phyloP scores from a whole-genome alignment of 2,113 vertebrate genomes.

The Nansenia antarctica region DNA sequence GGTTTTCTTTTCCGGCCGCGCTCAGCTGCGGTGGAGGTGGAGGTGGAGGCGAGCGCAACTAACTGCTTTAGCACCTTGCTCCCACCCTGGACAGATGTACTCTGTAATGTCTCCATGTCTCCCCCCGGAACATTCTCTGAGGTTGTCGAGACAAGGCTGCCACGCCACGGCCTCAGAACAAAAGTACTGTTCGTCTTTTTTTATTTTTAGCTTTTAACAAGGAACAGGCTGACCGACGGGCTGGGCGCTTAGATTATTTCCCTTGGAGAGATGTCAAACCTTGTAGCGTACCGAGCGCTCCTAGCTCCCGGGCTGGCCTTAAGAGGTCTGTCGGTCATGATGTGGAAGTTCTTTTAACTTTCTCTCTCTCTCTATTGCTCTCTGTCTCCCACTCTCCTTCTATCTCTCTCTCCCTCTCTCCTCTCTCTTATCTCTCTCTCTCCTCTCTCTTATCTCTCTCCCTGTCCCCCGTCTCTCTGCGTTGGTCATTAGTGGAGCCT shows the following conservation, averaged over 20 bases:
- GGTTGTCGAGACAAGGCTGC: not conserved
- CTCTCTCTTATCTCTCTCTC: not conserved
- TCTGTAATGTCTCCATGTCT: not conserved
- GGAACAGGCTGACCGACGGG: conserved; percentile 1
- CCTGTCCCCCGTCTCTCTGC: not conserved
- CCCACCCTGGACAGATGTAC: not conserved
- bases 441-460: not conserved
- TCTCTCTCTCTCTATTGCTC: not conserved
- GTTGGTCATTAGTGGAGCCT: not conserved
- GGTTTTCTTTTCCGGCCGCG: not conserved
- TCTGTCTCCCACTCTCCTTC: not conserved
- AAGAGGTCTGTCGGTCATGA: too few species aligned
- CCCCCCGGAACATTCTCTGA: not conserved
- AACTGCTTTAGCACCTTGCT: not conserved
- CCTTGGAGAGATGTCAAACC: not conserved
- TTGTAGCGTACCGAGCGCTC: too few species aligned
- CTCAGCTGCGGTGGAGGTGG: not conserved
- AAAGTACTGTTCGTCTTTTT: not conserved
- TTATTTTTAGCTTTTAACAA: not conserved
- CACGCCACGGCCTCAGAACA: not conserved
- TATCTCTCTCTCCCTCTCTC: not conserved
- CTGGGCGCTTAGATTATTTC: not conserved
- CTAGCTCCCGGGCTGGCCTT: too few species aligned
- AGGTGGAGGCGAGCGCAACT: not conserved
- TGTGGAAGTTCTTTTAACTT: not conserved